phyloP scores from a whole-genome alignment of 2,888 invertebrate genomes.

The Thera britannica region DNA sequence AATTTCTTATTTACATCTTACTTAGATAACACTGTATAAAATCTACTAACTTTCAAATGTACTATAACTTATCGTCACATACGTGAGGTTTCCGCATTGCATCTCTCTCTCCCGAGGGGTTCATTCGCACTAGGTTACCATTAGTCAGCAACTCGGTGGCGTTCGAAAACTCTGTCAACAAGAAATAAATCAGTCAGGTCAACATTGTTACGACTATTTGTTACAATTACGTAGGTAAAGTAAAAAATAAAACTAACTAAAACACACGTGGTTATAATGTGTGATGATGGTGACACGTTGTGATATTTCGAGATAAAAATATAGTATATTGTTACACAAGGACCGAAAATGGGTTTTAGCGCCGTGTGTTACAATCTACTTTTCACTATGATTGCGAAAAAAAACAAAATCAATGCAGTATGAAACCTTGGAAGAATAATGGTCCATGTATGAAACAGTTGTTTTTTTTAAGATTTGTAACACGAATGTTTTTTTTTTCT shows the following conservation, averaged over 20 bases:
- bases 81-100: slow-evolving; percentile 50
- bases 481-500: too few relatives aligned
- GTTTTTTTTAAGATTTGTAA: too few relatives aligned
- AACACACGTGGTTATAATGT: too few relatives aligned
- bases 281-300: too few relatives aligned
- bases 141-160: slow-evolving; percentile 64
- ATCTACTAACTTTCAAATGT: slow-evolving; percentile 30
- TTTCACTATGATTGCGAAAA: too few relatives aligned
- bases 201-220: slow-evolving; percentile 4
- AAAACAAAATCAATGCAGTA: too few relatives aligned
- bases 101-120: slow-evolving; percentile 59
- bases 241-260: background rate
- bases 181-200: slow-evolving; percentile 23
- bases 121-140: slow-evolving; percentile 64
- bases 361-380: too few relatives aligned
- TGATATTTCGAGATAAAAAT: too few relatives aligned
- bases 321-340: too few relatives aligned
- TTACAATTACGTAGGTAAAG: background rate
- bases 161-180: slow-evolving; percentile 65
- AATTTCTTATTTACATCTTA: background rate
- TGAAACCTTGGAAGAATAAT: too few relatives aligned
- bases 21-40: slow-evolving; percentile 27
- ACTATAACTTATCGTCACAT: slow-evolving; percentile 66
- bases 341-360: too few relatives aligned
- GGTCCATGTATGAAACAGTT: too few relatives aligned